These are phyloP conservation scores for Arctia plantaginis DNA, from an alignment of 2,888 invertebrate species.

Conservation along the genomic window DNA sequence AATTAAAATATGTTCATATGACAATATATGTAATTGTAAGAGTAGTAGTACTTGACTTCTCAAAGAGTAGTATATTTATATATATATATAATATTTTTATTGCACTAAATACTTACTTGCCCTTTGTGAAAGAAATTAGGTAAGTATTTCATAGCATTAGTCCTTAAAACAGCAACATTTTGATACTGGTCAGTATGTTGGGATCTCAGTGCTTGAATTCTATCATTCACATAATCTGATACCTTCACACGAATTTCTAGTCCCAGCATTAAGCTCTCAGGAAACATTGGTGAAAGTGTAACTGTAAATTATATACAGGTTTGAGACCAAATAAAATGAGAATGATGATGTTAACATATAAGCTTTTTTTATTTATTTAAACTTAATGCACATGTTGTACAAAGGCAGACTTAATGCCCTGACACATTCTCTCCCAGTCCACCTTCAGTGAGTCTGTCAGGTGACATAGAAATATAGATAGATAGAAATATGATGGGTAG, in stretches of 20 bases:
- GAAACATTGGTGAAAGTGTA: constrained; percentile 96
- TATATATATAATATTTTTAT: not conserved
- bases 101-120: constrained; percentile 84
- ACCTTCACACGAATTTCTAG: constrained; percentile 99
- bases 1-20: no score
- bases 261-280: constrained; percentile 95
- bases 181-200: constrained; percentile 92
- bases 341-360: no score
- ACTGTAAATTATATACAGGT: constrained; percentile 84
- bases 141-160: constrained; percentile 99
- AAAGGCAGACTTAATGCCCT: no score
- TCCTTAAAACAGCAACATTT: constrained; percentile 97
- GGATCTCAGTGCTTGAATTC: constrained; percentile 94
- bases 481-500: no score
- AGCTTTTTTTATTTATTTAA: no score
- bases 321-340: not conserved
- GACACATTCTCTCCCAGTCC: no score
- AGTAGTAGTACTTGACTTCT: no score
- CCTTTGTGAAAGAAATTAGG: constrained; percentile 98
- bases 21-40: no score
- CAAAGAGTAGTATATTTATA: no score
- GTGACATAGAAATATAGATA: no score
- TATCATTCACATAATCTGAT: constrained; percentile 98
- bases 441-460: no score
- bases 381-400: no score